Base-by-base conservation (phyloP, 2,888 invertebrate genomes). In the Trisateles emortualis region DNA sequence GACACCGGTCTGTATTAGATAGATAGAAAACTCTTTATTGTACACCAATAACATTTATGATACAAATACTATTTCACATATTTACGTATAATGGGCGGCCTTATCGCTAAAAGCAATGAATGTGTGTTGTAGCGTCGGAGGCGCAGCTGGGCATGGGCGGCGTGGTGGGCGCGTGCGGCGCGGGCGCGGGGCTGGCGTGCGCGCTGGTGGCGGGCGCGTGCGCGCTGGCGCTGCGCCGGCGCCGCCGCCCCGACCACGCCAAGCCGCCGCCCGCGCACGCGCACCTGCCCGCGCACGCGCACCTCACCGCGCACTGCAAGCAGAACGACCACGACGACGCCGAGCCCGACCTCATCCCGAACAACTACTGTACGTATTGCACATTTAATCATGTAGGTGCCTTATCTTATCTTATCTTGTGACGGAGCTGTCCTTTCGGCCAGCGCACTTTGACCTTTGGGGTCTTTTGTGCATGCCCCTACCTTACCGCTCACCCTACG, bases 271-370 rank as follows among this genome's bases (percentile, higher is more conserved):
- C 82, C 64, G 64, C 70, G 72, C 13, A 33, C 42, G n/a, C n/a
- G 1, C 24, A 22, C 64, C 66, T 68, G 57, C 48, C 74, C 76
- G 40, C 76, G 54, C 69, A 51, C 52, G 53, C 68, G 58, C 62
- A 45, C 53, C 68, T 52, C 52, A 72, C 24, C 55, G 50, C 45
- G n/a, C n/a, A n/a, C 49, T 26, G 53, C 52, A 72, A 72, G 47
- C 61, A 57, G 16, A 1, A 14, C 24, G 88, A 88, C 14, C 87
- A 82, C 72, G 91, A 91, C 62, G 91, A 92, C 72, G 76, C 87
- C 14, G 92, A 92, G 74, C 91, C 92, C 0, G 92, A 92, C 72
- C 87, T 91, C 62, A 91, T 91, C 76, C 91, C 91, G 3, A 92
- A 91, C 68, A 86, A 91, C 67, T 92, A 90, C 65, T 89, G 90